Conservation (phyloP, 2,888 invertebrate genomes). For the Pandemis corylana region DNA sequence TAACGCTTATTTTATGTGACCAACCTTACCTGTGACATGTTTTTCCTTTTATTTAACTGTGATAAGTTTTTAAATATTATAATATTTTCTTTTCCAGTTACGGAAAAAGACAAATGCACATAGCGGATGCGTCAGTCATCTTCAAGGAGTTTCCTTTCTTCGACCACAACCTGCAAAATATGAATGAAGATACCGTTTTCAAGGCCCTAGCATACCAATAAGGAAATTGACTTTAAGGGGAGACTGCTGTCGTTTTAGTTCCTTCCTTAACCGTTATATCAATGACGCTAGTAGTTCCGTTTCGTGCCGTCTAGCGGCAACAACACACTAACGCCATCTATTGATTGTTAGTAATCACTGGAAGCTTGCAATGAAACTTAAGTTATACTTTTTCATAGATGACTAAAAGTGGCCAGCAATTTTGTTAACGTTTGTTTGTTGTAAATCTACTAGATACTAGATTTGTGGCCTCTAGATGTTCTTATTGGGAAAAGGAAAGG, state of each 20-base stretch:
- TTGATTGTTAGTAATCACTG: background rate
- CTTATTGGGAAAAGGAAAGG: background rate
- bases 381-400: background rate
- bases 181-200: constrained; percentile 67
- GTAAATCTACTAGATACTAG: background rate
- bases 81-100: constrained; percentile 65
- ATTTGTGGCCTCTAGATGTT: background rate
- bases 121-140: constrained; percentile 76
- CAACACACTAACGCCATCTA: background rate
- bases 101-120: constrained; percentile 78
- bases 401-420: background rate
- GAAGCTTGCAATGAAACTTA: background rate
- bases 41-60: background rate
- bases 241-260: constrained; percentile 11
- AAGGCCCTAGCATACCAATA: constrained; percentile 73
- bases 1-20: background rate
- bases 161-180: constrained; percentile 59
- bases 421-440: too few species aligned
- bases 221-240: constrained; percentile 43
- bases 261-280: background rate
- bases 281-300: background rate
- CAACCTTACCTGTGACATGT: background rate
- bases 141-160: constrained; percentile 75
- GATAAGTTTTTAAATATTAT: background rate
- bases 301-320: background rate